A percentile compares a stretch with the other conserved stretches of the same genome.
phyloP scores from a whole-genome alignment of 2,113 vertebrate genomes.

The Barnardius zonarius region DNA sequence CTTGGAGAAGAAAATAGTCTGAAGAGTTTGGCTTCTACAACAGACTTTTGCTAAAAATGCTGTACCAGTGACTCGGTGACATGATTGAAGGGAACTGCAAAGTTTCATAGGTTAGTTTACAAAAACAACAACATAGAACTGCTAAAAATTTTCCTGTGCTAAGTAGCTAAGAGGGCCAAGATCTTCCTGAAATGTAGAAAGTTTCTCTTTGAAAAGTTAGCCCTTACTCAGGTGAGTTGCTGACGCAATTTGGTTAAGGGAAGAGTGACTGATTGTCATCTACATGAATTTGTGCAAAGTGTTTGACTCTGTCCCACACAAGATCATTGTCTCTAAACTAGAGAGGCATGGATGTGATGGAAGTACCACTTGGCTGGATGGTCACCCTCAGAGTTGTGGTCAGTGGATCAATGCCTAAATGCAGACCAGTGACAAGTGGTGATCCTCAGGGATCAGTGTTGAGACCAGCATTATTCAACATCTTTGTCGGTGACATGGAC shows the following conservation, averaged over 20 bases:
- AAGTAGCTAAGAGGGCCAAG: background rate
- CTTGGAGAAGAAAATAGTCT: background rate
- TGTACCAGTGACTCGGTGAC: background rate
- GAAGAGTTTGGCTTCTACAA: background rate
- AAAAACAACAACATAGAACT: background rate
- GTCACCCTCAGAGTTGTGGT: background rate
- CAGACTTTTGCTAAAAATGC: background rate
- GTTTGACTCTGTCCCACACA: background rate
- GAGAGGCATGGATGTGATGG: background rate
- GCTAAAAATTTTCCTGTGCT: background rate
- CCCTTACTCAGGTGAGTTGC: background rate
- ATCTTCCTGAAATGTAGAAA: background rate
- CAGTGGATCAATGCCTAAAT: background rate
- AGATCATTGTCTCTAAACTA: background rate
- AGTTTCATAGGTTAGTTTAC: background rate
- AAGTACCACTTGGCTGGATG: background rate
- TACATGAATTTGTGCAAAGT: background rate
- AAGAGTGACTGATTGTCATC: background rate
- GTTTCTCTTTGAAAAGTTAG: background rate
- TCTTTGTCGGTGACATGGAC: background rate
- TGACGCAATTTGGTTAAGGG: background rate
- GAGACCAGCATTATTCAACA: background rate
- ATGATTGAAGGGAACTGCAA: background rate
- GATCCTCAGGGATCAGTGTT: background rate
- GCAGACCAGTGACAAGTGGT: background rate